Conservation (phyloP, 2,113 vertebrate species). For the Haemorhous mexicanus region DNA sequence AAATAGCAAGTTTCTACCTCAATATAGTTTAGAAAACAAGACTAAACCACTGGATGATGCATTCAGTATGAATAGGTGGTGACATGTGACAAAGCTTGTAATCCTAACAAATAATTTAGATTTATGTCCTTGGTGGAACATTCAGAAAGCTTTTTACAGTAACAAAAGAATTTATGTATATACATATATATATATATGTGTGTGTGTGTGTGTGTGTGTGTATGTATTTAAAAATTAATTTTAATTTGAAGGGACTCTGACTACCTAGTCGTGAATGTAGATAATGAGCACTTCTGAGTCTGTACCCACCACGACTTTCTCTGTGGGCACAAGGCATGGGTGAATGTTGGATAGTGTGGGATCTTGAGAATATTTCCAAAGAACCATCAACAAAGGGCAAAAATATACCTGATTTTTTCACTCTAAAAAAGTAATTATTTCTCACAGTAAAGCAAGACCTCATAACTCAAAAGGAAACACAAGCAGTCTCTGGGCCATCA, state of each 20-base stretch:
- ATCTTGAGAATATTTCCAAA: neutral
- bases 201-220: neutral
- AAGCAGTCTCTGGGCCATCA: neutral
- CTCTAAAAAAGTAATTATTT: neutral
- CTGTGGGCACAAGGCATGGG: neutral
- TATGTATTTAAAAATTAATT: neutral
- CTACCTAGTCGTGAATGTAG: neutral
- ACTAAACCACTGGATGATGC: neutral
- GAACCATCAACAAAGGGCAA: neutral
- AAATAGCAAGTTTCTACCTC: neutral
- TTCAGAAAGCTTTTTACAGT: neutral
- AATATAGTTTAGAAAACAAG: neutral
- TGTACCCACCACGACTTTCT: neutral
- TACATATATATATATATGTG: neutral
- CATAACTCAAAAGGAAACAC: neutral
- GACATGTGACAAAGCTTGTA: neutral
- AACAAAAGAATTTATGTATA: neutral
- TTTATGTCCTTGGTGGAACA: neutral
- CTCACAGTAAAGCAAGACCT: neutral
- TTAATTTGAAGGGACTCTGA: neutral
- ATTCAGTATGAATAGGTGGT: neutral
- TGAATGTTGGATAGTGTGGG: neutral
- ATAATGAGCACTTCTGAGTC: neutral
- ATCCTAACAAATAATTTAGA: neutral
- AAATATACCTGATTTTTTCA: neutral